Conservation (phyloP, 2,888 invertebrate species). For the Euzetes globulus region DNA sequence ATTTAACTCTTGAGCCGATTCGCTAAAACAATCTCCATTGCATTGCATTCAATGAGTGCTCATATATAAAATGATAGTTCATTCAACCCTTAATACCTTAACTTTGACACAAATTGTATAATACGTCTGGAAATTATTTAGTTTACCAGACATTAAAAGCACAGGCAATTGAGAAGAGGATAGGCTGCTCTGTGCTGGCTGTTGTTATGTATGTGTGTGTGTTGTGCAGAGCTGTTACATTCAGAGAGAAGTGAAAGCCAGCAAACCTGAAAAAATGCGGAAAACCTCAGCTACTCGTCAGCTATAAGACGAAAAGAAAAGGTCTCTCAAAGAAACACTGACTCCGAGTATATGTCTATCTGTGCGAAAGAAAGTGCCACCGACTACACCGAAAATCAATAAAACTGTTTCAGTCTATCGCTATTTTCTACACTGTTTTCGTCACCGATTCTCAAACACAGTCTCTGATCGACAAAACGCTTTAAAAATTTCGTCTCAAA, state of each 20-base stretch:
- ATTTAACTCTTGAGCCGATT: slow-evolving; percentile 2
- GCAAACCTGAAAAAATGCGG: slow-evolving; percentile 1
- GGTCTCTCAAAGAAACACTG: background rate
- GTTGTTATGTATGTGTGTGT: background rate
- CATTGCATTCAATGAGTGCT: background rate
- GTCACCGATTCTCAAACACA: too few species aligned
- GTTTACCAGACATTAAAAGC: slow-evolving; percentile 1
- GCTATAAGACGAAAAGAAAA: background rate
- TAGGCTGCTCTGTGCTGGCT: background rate
- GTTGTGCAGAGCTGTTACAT: background rate
- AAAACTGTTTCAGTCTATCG: too few species aligned
- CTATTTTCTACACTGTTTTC: too few species aligned
- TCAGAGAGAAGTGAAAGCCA: background rate
- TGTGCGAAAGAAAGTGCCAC: too few species aligned
- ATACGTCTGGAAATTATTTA: slow-evolving; percentile 3
- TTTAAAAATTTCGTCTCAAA: too few species aligned
- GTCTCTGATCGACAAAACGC: too few species aligned
- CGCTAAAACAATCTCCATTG: background rate
- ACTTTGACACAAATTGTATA: slow-evolving; percentile 4
- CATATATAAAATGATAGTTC: slow-evolving; percentile 4
- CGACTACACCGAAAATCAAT: too few species aligned
- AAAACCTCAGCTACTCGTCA: background rate
- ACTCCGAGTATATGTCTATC: background rate
- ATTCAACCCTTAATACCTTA: slow-evolving; percentile 13
- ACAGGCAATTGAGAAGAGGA: background rate